A percentile compares a stretch with the other conserved stretches of the same genome.
Evolutionary conservation across 2,888 invertebrate species (phyloP).

Genomic region (Aleiodes leptofemur): DNA sequence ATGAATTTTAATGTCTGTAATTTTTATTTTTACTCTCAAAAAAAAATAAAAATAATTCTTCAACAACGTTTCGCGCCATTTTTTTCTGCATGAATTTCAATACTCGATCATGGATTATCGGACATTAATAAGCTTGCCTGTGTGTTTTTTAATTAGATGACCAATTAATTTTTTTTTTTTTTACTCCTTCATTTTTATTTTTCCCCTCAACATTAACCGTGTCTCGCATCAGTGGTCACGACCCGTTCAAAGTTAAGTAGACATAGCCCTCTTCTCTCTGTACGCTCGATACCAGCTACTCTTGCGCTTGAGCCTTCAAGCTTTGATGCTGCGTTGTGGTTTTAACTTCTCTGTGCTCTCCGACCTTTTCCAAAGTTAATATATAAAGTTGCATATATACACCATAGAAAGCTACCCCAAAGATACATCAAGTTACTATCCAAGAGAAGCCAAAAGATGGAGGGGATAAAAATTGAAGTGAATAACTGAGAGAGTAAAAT

Average conservation of each 20-base stretch:
- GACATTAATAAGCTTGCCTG: no score
- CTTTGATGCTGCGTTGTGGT: conserved; percentile 29
- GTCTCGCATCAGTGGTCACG: conserved; percentile 19
- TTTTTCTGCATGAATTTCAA: no score
- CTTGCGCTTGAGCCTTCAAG: neutral
- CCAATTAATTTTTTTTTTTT: conserved; percentile 2
- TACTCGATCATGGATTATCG: no score
- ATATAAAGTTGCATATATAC: neutral
- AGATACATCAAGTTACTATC: conserved; percentile 13
- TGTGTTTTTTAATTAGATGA: neutral
- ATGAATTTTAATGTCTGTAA: no score
- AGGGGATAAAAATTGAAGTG: conserved; percentile 27
- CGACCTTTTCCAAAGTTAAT: conserved; percentile 21
- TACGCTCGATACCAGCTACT: conserved; percentile 8
- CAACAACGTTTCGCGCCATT: no score
- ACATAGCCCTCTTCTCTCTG: neutral
- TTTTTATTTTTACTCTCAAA: no score
- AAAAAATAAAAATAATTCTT: no score
- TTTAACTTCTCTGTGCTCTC: conserved; percentile 19
- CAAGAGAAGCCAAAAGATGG: conserved; percentile 21
- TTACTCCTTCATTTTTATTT: neutral
- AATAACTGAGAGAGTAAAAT: conserved; percentile 1
- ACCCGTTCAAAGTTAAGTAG: conserved; percentile 26
- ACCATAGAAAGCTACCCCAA: conserved; percentile 26
- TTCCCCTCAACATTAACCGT: neutral